Percentiles rank a stretch among this genome's conserved stretches.
These are phyloP conservation scores for Spisula solida DNA, from an alignment of 2,888 invertebrate species.

Conservation along the genomic window DNA sequence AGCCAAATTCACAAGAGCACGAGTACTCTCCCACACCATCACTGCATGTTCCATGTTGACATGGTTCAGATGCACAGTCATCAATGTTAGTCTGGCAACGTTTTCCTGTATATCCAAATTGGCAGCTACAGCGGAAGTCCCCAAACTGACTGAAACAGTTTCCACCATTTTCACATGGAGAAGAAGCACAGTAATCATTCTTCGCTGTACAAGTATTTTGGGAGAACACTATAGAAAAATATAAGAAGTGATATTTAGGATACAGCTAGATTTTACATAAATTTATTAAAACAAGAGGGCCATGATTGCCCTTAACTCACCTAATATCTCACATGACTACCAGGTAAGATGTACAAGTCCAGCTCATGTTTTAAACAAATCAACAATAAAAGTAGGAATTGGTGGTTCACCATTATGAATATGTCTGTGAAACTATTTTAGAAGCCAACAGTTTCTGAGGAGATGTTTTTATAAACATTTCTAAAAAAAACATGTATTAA, in stretches of 20 bases:
- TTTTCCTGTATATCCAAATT: constrained; percentile 74
- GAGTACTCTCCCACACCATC: constrained; percentile 92
- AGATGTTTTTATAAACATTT: too few relatives aligned
- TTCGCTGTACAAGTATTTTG: constrained; percentile 61
- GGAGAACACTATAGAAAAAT: constrained; percentile 69
- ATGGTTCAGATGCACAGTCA: constrained; percentile 86
- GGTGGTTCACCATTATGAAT: too few relatives aligned
- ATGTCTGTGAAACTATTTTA: too few relatives aligned
- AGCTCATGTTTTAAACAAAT: too few relatives aligned
- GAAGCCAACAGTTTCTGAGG: too few relatives aligned
- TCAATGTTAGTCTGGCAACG: constrained; percentile 87
- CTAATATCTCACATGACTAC: too few relatives aligned
- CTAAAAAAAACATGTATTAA: too few relatives aligned
- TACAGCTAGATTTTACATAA: too few relatives aligned
- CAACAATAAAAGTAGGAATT: too few relatives aligned
- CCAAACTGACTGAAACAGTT: constrained; percentile 47
- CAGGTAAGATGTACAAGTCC: too few relatives aligned
- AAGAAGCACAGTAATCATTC: constrained; percentile 64
- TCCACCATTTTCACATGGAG: constrained; percentile 72
- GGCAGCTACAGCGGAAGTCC: constrained; percentile 75
- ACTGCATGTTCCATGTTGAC: constrained; percentile 64
- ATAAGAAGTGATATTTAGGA: background rate
- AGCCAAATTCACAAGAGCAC: constrained; percentile 95
- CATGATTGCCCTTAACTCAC: too few relatives aligned
- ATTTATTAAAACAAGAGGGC: too few relatives aligned